phyloP scores from a whole-genome alignment of 2,888 invertebrate genomes.

The Machimus rusticus region DNA sequence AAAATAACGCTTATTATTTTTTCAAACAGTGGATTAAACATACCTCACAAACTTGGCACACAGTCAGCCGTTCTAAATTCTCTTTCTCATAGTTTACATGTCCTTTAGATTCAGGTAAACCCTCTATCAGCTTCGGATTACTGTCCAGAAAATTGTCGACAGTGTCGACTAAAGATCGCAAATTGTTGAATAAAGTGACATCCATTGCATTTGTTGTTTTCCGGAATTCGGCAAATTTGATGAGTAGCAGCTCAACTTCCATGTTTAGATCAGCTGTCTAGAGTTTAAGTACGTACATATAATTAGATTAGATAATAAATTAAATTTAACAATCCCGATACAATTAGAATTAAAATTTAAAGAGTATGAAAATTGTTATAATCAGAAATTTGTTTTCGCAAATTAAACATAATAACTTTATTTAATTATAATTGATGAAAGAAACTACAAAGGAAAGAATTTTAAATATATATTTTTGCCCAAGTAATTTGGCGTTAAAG shows the following conservation, averaged over 20 bases:
- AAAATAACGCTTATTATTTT: neutral
- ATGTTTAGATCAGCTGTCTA: constrained; percentile 44
- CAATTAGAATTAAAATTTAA: neutral
- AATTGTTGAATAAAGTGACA: neutral
- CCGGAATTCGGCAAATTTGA: constrained; percentile 35
- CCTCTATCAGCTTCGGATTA: neutral
- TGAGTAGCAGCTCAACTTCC: constrained; percentile 14
- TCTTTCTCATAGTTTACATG: constrained; percentile 18
- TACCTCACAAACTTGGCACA: constrained; percentile 38
- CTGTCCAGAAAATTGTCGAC: constrained; percentile 41
- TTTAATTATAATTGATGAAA: too few species aligned
- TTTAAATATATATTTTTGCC: too few species aligned
- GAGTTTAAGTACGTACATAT: neutral
- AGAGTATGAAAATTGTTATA: too few species aligned
- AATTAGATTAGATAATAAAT: neutral
- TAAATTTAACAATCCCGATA: neutral
- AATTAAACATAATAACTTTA: too few species aligned
- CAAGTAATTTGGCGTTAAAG: too few species aligned
- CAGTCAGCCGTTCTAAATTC: neutral
- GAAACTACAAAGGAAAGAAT: too few species aligned
- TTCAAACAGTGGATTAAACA: neutral
- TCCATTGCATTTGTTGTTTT: constrained; percentile 11
- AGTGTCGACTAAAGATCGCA: constrained; percentile 20
- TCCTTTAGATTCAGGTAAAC: neutral
- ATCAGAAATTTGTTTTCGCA: neutral